Conservation (phyloP, 2,888 invertebrate genomes). For the Andrena camellia region DNA sequence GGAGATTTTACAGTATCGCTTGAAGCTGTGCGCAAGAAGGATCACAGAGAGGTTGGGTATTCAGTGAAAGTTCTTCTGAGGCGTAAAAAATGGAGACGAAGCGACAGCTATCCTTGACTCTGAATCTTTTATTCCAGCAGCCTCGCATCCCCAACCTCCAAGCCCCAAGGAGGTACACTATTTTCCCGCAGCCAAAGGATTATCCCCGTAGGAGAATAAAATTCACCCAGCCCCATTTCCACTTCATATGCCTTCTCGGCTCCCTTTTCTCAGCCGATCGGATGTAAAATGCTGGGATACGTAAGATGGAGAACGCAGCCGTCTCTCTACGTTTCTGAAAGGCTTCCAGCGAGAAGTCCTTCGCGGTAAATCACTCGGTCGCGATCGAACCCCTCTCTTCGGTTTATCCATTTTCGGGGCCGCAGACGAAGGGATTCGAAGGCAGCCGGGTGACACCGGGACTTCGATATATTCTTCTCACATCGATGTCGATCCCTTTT, state of each 20-base stretch:
- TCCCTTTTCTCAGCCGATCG: slow-evolving; percentile 27
- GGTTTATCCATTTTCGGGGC: slow-evolving; percentile 68
- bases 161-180: slow-evolving; percentile 27
- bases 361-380: slow-evolving; percentile 70
- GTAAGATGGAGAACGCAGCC: slow-evolving; percentile 41
- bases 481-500: slow-evolving; percentile 52
- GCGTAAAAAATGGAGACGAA: neutral
- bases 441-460: slow-evolving; percentile 49
- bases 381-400: slow-evolving; percentile 55
- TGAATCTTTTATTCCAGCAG: slow-evolving; percentile 41
- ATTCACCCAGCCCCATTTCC: slow-evolving; percentile 9
- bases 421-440: slow-evolving; percentile 57
- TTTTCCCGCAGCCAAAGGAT: slow-evolving; percentile 42
- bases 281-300: slow-evolving; percentile 52
- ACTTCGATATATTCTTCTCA: slow-evolving; percentile 41
- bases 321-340: slow-evolving; percentile 44
- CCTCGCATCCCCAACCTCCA: neutral
- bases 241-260: slow-evolving; percentile 3
- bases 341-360: slow-evolving; percentile 52
- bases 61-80: neutral
- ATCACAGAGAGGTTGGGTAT: neutral
- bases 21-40: neutral
- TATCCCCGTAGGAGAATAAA: slow-evolving; percentile 57
- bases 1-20: neutral
- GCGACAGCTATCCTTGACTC: slow-evolving; percentile 6